Evolutionary conservation across 2,113 vertebrate species (phyloP).

Genomic region (Apodemus sylvaticus): DNA sequence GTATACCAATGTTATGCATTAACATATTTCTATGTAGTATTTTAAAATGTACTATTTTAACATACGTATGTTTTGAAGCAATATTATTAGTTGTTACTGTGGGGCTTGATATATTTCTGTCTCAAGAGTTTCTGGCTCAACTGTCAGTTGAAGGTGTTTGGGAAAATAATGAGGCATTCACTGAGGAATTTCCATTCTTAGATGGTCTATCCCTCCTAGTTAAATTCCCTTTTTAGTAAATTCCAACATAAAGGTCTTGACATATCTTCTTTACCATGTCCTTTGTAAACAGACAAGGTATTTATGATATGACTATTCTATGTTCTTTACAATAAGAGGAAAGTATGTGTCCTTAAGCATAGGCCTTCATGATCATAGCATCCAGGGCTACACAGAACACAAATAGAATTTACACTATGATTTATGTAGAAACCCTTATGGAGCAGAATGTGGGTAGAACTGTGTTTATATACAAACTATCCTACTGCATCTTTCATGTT

Average conservation of each 20-base stretch:
- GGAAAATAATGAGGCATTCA: neutral
- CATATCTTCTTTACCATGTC: neutral
- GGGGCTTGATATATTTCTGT: neutral
- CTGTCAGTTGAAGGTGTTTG: neutral
- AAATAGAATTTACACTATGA: neutral
- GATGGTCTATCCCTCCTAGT: neutral
- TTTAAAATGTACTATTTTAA: too few species aligned
- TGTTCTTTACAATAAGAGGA: too few species aligned
- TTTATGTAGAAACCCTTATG: neutral
- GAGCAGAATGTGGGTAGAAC: neutral
- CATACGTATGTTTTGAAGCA: neutral
- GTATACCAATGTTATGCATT: neutral
- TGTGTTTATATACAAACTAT: neutral
- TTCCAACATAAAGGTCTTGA: neutral
- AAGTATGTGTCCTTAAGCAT: too few species aligned
- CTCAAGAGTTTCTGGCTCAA: neutral
- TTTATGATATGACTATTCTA: neutral
- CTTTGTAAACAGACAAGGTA: neutral
- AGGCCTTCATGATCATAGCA: neutral
- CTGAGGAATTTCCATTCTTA: neutral
- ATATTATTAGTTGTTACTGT: neutral
- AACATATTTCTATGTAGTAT: neutral
- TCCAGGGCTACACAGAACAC: neutral
- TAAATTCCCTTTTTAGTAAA: neutral
- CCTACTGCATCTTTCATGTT: neutral